phyloP scores from a whole-genome alignment of 1,140 invertebrate genomes.

The Adelges cooleyi region DNA sequence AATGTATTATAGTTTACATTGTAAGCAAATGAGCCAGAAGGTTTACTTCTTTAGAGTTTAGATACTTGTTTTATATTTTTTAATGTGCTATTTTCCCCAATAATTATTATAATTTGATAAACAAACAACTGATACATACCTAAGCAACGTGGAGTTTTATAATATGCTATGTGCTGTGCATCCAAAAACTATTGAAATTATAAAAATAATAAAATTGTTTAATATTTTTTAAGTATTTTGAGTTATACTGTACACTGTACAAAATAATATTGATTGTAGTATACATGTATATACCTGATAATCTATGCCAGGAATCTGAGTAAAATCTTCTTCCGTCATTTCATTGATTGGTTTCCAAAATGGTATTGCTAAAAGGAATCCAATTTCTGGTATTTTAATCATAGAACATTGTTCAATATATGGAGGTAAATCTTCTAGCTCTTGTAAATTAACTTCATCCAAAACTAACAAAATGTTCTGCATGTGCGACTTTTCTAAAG shows the following conservation, averaged over 20 bases:
- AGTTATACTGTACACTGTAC: too few relatives aligned
- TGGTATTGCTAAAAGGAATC: conserved; percentile 60
- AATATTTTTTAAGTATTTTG: background rate
- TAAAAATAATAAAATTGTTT: background rate
- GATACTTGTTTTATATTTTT: too few relatives aligned
- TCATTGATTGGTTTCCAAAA: conserved; percentile 43
- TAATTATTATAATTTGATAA: too few relatives aligned
- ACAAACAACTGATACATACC: background rate
- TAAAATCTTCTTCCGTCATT: conserved; percentile 41
- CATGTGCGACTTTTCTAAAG: conserved; percentile 26
- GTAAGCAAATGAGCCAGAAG: too few relatives aligned
- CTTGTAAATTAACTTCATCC: conserved; percentile 35
- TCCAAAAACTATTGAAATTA: conserved; percentile 13
- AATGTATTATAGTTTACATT: too few relatives aligned
- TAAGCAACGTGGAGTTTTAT: conserved; percentile 21
- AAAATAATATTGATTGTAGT: too few relatives aligned
- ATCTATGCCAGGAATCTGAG: conserved; percentile 52
- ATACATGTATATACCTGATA: conserved; percentile 41
- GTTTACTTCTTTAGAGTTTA: too few relatives aligned
- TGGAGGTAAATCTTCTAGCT: conserved; percentile 51
- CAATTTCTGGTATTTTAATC: conserved; percentile 68
- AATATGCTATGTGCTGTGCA: too few relatives aligned
- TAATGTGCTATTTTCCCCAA: too few relatives aligned
- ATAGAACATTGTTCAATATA: conserved; percentile 59
- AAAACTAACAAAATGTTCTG: conserved; percentile 23